Percentiles rank a stretch among this genome's conserved stretches.
Evolutionary conservation across 2,113 vertebrate species (phyloP).

Genomic region (Ameiurus melas): DNA sequence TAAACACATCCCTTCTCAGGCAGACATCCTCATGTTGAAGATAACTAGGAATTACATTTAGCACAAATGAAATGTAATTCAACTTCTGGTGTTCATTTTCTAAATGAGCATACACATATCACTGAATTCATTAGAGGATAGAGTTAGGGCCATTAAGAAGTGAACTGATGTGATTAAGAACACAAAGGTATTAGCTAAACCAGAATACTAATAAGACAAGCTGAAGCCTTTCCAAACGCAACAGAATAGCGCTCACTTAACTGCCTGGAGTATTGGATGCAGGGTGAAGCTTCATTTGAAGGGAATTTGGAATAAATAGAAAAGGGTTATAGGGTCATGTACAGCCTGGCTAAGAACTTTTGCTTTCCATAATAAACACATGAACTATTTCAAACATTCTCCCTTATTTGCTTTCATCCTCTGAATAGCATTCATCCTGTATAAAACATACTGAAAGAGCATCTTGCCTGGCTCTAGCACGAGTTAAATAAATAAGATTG

Average conservation of each 20-base stretch:
- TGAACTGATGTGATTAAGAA: slow-evolving; percentile 64
- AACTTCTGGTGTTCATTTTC: slow-evolving; percentile 50
- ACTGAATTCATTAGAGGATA: slow-evolving; percentile 28
- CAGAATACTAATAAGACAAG: slow-evolving; percentile 55
- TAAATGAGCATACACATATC: slow-evolving; percentile 49
- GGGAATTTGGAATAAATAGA: slow-evolving; percentile 28
- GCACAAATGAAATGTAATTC: slow-evolving; percentile 27
- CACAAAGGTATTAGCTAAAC: slow-evolving; percentile 69
- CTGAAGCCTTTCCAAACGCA: slow-evolving; percentile 59
- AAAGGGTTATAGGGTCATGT: slow-evolving; percentile 48
- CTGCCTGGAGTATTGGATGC: slow-evolving; percentile 19
- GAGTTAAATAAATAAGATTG: not conserved
- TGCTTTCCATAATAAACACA: slow-evolving; percentile 50
- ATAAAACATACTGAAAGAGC: not conserved
- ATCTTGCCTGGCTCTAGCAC: not conserved
- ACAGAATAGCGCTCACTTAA: slow-evolving; percentile 59
- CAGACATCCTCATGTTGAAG: slow-evolving; percentile 16
- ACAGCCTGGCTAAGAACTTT: slow-evolving; percentile 53
- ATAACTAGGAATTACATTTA: not conserved
- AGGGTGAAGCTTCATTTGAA: slow-evolving; percentile 7
- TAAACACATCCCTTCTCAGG: not conserved
- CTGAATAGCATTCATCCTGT: not conserved
- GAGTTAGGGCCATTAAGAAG: slow-evolving; percentile 49
- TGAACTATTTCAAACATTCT: not conserved
- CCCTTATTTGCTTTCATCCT: slow-evolving; percentile 12